These are phyloP conservation scores for Chiroxiphia lanceolata DNA, from an alignment of 2,797 vertebrate species.

Conservation along the genomic window DNA sequence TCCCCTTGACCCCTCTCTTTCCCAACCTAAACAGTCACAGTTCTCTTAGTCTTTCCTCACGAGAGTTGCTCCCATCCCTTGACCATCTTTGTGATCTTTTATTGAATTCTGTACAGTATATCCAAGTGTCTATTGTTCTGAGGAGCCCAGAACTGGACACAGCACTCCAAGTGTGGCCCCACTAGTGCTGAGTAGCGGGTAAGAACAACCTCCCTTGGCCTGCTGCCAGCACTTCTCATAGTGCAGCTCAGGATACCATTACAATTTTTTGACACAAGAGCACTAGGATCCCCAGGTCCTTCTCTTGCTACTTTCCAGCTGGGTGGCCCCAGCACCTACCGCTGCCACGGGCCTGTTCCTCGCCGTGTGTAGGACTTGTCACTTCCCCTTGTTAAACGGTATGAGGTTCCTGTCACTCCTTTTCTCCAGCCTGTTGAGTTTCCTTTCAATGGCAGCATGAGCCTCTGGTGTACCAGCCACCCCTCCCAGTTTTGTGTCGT, in stretches of 20 bases:
- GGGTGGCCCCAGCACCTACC: fast-evolving
- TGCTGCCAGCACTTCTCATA: fast-evolving
- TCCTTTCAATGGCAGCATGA: not conserved
- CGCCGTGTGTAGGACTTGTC: fast-evolving
- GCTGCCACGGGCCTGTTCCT: not conserved
- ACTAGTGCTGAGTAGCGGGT: not conserved
- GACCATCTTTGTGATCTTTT: not conserved
- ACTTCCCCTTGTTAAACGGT: not conserved
- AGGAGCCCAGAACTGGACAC: not conserved
- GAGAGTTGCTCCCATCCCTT: not conserved
- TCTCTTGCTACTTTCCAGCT: not conserved
- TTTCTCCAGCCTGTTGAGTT: not conserved
- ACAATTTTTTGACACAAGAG: not conserved
- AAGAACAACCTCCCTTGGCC: not conserved
- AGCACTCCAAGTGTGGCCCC: not conserved
- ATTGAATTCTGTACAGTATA: not conserved
- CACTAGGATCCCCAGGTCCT: not conserved
- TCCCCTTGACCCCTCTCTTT: not conserved
- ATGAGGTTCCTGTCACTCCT: not conserved
- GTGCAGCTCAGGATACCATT: not conserved
- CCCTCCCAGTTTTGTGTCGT: not conserved
- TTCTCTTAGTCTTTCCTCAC: not conserved
- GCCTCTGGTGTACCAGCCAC: not conserved
- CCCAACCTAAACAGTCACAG: fast-evolving
- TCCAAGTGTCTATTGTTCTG: not conserved